These are phyloP conservation scores for Caenorhabditis virilis DNA, from an alignment of 2,888 invertebrate genomes.

Conservation along the genomic window DNA sequence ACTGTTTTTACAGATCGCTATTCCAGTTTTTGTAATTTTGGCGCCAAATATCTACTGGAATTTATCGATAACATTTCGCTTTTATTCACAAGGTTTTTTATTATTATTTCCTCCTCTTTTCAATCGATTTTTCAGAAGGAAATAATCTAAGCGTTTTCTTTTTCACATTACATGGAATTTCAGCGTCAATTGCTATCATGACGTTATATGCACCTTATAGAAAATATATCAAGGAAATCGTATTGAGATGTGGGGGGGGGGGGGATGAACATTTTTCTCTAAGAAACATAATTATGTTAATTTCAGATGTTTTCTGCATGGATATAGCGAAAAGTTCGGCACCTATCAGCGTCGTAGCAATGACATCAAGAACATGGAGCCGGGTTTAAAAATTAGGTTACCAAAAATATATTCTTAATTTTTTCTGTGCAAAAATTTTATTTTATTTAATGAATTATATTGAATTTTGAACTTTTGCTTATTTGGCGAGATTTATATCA, in stretches of 20 bases:
- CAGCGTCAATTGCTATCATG: conserved; percentile 17
- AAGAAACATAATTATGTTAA: background rate
- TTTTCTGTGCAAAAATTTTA: too few relatives aligned
- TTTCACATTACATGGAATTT: conserved; percentile 23
- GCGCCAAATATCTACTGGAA: conserved; percentile 22
- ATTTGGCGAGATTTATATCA: too few relatives aligned
- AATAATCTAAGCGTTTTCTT: conserved; percentile 18
- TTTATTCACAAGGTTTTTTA: conserved; percentile 14
- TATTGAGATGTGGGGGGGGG: background rate
- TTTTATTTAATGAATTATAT: too few relatives aligned
- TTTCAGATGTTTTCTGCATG: background rate
- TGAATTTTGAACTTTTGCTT: too few relatives aligned
- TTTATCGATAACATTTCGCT: conserved; percentile 12
- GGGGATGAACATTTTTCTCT: too few relatives aligned
- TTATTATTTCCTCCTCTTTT: background rate
- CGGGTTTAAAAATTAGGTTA: too few relatives aligned
- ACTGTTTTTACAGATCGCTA: too few relatives aligned
- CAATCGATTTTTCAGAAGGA: conserved; percentile 8
- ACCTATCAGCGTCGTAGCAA: background rate
- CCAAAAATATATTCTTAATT: too few relatives aligned
- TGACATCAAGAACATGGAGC: too few relatives aligned
- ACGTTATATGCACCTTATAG: conserved; percentile 16
- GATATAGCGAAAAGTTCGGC: background rate
- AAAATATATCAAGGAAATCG: background rate
- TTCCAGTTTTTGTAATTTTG: conserved; percentile 14